These are phyloP conservation scores for Tiliqua scincoides DNA, from an alignment of 2,113 vertebrate genomes.

Conservation along the genomic window DNA sequence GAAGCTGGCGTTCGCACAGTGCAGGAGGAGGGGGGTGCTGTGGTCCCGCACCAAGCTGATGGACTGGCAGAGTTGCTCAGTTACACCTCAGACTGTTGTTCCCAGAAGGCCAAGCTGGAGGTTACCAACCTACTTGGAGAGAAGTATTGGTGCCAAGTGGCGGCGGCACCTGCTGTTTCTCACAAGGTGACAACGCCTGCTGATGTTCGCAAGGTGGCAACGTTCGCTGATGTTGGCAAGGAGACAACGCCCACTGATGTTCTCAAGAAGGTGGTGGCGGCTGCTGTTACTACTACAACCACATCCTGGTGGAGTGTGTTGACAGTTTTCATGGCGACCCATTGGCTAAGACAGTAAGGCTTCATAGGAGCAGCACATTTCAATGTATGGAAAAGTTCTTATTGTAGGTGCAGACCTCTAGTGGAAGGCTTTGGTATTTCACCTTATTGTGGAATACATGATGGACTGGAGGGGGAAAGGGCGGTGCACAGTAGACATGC, in stretches of 20 bases:
- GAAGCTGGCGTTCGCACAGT: slow-evolving; percentile 74
- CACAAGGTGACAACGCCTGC: not conserved
- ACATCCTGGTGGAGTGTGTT: not conserved
- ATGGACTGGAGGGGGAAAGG: not conserved
- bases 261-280: too few relatives aligned
- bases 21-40: slow-evolving; percentile 69
- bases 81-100: slow-evolving; percentile 79
- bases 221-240: too few relatives aligned
- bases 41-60: slow-evolving; percentile 61
- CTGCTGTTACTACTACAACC: not conserved
- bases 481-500: not conserved
- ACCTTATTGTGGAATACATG: not conserved
- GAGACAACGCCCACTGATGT: not conserved
- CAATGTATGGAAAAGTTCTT: too few relatives aligned
- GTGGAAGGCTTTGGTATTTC: not conserved
- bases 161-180: not conserved
- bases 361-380: not conserved
- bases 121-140: slow-evolving; percentile 71
- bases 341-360: not conserved
- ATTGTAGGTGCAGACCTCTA: not conserved
- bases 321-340: not conserved
- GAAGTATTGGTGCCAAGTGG: slow-evolving; percentile 18
- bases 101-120: slow-evolving; percentile 65
- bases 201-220: not conserved
- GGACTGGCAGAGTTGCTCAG: slow-evolving; percentile 55